Evolutionary conservation across 2,113 vertebrate species (phyloP), one percentile per base, ranked within the genome.

Genomic region (Rhinolophus ferrumequinum): DNA sequence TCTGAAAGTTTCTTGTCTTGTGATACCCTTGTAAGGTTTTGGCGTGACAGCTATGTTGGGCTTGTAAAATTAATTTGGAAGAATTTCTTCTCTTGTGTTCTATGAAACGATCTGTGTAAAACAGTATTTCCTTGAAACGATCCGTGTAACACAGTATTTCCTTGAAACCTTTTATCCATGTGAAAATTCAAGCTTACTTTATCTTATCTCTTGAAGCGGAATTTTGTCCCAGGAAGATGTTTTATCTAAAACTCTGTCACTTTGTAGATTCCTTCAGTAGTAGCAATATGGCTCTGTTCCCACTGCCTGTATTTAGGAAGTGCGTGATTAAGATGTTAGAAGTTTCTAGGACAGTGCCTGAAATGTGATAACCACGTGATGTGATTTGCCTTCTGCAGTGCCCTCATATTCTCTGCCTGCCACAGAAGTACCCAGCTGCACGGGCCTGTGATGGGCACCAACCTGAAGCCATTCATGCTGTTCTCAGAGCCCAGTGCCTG

Each of bases 121-220:
- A 58, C 85, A 56, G 8, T 60, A 41, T 85, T 97, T 90, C 13
- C 50, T 73, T 88, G 50, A 95, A 95, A 77, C 28, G 24, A 90
- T 70, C 85, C 90, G 16, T 75, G 35, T 76, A 73, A 80, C 80
- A 58, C 85, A 58, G 8, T 60, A 41, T 85, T 97, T 88, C 13
- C 50, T 73, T 88, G 50, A 95, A 95, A 79, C 28, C 77, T 91
- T 91, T 82, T 62, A 15, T 83, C 22, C 28, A 5, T 21, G 2
- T 62, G 62, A 83, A 94, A 86, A 38, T 64, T 77, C 3, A 73
- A 95, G 69, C 26, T 75, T 41, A 52, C 56, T 86, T 75, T 75
- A 66, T 14, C 6, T 24, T 67, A 0, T 64, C 18, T 41, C 66
- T 95, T 88, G 21, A 75, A 84, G 76, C 60, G 54, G 33, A 76